Base-by-base conservation (phyloP, 2,113 vertebrate species). In the Crocuta crocuta region DNA sequence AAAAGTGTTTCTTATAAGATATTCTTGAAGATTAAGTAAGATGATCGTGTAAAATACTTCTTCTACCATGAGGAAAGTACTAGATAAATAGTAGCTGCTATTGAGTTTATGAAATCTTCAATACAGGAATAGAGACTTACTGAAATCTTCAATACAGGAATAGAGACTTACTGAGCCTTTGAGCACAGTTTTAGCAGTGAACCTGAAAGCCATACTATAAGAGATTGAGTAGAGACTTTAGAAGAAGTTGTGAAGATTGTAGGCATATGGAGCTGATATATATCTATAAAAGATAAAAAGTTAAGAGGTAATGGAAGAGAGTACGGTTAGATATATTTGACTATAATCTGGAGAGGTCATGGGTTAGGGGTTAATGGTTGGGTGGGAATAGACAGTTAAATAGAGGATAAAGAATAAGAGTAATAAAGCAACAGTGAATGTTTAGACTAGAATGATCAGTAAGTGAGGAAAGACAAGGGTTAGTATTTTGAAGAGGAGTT, bases 351-450 rank as follows among this genome's bases (percentile, higher is more conserved):
- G 39, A 91, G 96, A 84, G 21, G 10, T 71, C 35, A 26, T 76
- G 66, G 33, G 15, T 93, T 89, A 85, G 45, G 24, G 87, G 68
- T 94, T 97, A 79, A 94, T 96, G 61, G 94, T 95, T 93, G 89
- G 73, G 48, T 82, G 33, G 55, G 90, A 97, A 28, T 83, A 65
- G 35, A 80, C 90, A 65, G 66, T 89, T 95, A 92, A 94, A 79
- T 73, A 80, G 48, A 68, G 66, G 33, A 66, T 97, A n/a, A 97
- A 97, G 93, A 96, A 17, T 81, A 71, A 84, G 39, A 94, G 78
- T 82, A 95, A 88, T 94, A 93, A 96, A 97, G 39, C 79, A 97
- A 96, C 97, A 74, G 94, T 96, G 68, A 95, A 94, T 94, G 70
- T 94, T 94, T n/a, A 50, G 86, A 87, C 13, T 94, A 70, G 50